Evolutionary conservation across 2,888 invertebrate species (phyloP), one percentile per base, ranked within the genome.

Genomic region (Cephus sareptanus): DNA sequence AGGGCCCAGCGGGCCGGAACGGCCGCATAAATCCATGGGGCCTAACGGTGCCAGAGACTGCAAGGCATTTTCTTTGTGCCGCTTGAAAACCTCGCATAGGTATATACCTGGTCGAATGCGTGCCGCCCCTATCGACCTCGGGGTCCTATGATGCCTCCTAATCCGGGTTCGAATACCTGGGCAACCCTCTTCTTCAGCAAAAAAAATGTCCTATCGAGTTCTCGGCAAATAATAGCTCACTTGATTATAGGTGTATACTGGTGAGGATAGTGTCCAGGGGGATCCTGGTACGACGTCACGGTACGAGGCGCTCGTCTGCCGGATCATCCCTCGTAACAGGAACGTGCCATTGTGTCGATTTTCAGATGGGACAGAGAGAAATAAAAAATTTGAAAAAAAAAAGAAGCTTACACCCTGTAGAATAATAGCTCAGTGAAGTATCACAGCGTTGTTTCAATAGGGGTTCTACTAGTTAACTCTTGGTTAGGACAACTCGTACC

Each of bases 221-320:
- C 85, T 83, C 81, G 75, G 79, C 83, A 83, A 86, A 85, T 86
- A 85, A 85, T 85, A 74, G 84, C 69, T 81, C 82, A 85, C 85
- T 85, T 81, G 77, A 77, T 70, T 68, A 68, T 68, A 33, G 68
- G 74, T 74, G 74, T 74, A 15, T 71, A 71, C 33, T 33, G 71
- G 31, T 31, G 30, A 71, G 71, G 31, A 71, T 31, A 15, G 33
- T 71, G 34, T 71, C 71, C 71, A 31, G 12, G 34, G 34, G 56
- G 56, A 56, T 56, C 56, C 56, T 56, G 56, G 33, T 71, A 34
- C 33, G 34, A 34, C 71, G 71, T 71, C 71, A 71, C 71, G 56
- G 56, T 56, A 56, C 71, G 71, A 31, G 71, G 71, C 71, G 71
- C 71, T 31, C 33, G 33, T 34, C 31, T 23, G 71, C 31, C 31